Conservation (phyloP, 2,113 vertebrate genomes). For the Cebus imitator region DNA sequence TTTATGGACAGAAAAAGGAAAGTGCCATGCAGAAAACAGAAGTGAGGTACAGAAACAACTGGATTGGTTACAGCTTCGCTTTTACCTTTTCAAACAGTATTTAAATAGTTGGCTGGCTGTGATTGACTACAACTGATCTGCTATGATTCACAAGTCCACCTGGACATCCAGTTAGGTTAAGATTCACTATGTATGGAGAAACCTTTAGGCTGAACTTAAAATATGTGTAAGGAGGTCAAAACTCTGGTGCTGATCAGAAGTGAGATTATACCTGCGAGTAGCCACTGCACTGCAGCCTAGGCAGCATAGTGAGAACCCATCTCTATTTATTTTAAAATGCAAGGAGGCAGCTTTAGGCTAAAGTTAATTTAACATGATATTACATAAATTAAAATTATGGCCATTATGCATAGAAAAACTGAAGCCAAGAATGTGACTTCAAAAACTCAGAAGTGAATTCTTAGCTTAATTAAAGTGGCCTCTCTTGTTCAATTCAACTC, state of each 20-base stretch:
- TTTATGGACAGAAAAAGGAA: background rate
- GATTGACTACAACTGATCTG: background rate
- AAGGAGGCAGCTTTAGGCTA: background rate
- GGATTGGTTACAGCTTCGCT: background rate
- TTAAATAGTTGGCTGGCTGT: background rate
- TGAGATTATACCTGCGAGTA: background rate
- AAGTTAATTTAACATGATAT: background rate
- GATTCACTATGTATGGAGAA: background rate
- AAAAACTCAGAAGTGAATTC: constrained; percentile 37
- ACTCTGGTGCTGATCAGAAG: too few relatives aligned
- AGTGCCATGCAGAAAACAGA: background rate
- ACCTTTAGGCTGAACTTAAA: background rate
- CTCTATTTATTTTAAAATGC: background rate
- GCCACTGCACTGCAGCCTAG: background rate
- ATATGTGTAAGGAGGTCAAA: too few relatives aligned
- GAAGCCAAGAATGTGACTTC: constrained; percentile 34
- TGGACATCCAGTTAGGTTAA: background rate
- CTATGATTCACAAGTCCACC: background rate
- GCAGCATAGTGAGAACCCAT: background rate
- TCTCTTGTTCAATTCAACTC: constrained; percentile 50
- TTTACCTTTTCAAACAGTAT: background rate
- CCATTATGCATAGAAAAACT: background rate
- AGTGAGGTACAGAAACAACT: background rate
- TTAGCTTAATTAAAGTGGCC: constrained; percentile 5
- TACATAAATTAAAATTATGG: constrained; percentile 10